Base-by-base conservation (phyloP, 2,888 invertebrate genomes). In the Drosophila anomelani region DNA sequence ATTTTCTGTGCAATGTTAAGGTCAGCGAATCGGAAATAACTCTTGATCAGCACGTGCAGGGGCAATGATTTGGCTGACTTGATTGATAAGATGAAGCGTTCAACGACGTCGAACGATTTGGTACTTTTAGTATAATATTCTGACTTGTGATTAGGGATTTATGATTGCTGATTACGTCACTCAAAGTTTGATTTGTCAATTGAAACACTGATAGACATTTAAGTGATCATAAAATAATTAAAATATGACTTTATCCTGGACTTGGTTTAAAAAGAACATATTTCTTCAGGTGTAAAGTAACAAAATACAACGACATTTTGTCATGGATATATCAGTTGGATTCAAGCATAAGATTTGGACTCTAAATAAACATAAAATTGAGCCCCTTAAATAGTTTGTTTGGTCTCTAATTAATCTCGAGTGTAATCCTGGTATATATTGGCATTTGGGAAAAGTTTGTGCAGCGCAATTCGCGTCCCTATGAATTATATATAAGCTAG, bases 71-170 rank as follows among this genome's bases (percentile, higher is more conserved):
- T 54, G 20, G 13, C 23, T 39, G 23, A 26, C 51, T 12, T 1
- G 34, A 36, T 29, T 77, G 80, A 80, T 80, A 81, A 80, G 59
- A 43, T 39, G 36, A 5, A 41, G 58, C 55, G 54, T 38, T 69
- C 41, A 62, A 23, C 51, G 68, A 62, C 71, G 57, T 56, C 60
- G 23, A 36, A 32, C 20, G 38, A 43, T 44, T 46, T 20, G n/a
- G 10, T 2, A n/a, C 47, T 17, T 39, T 47, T 2, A 47, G 53
- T 56, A 59, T 29, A 54, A 20, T n/a, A 41, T 32, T 55, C n/a
- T 1, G 32, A 55, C 9, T 13, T 15, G 15, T 20, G 38, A 60
- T 29, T 55, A 55, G 55, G 1, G n/a, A 32, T 32, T 55, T 41
- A 15, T 39, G 55, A 41, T 55, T 60, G 20, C 55, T 32, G 29